Evolutionary conservation across 2,797 vertebrate species (phyloP), one percentile per base, ranked within the genome.

Genomic region (Coendou prehensilis): DNA sequence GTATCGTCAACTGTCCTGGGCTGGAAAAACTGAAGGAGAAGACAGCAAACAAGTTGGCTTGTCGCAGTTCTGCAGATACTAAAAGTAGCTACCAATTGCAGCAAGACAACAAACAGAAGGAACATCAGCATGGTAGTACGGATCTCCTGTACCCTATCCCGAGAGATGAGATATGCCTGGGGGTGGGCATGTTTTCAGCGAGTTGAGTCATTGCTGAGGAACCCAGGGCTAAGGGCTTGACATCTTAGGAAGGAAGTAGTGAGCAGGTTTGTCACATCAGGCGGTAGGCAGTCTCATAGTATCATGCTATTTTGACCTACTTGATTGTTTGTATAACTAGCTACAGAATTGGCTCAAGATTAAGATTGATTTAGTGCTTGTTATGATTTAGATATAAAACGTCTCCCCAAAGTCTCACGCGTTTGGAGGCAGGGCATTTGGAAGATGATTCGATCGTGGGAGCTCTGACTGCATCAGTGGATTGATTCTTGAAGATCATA

Each of bases 51-150:
- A 41, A 57, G 13, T 64, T 88, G 92, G 33, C 14, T n/a, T 73
- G 41, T 47, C 7, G 2, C 33, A 30, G 59, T 9, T 17, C 59
- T 37, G 1, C 6, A 47, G 59, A 28, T n/a, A 52, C 82, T 33
- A 28, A 41, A 20, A 41, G 41, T 5, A 59, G 87, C 33, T 14
- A 84, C 50, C 15, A 13, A 15, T 52, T 14, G 41, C 45, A 91
- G 50, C 45, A 50, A 14, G 20, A 6, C 1, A 30, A 10, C 9
- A 26, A 52, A 20, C 10, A 37, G 9, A 5, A 22, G 23, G n/a
- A 61, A 2, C 20, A 2, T 50, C 37, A 9, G 14, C 10, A 7
- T 2, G 2, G 41, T 26, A 10, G 5, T 0, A 1, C 6, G 1
- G 1, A 14, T 73, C 54, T 41, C 64, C n/a, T 37, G 41, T 11